Evolutionary conservation across 1,140 invertebrate species (phyloP).

Genomic region (Nephotettix cincticeps): DNA sequence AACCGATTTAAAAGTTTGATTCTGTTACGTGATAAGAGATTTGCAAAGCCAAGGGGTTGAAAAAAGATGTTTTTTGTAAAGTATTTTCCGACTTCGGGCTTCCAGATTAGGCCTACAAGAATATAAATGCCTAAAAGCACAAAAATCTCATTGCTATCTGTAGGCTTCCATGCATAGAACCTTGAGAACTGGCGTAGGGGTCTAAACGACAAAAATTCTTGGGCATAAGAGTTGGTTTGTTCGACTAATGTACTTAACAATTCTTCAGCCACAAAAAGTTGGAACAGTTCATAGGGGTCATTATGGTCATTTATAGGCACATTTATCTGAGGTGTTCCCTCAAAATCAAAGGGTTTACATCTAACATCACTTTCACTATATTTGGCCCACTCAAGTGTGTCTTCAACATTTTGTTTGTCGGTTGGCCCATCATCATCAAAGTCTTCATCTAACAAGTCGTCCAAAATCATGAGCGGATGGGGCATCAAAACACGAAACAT

Average conservation of each 20-base stretch:
- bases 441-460: too few relatives aligned
- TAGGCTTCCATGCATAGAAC: not conserved
- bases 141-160: constrained; percentile 1
- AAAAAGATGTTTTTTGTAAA: constrained; percentile 13
- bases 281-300: not conserved
- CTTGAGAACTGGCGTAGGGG: not conserved
- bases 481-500: too few relatives aligned
- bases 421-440: too few relatives aligned
- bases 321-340: not conserved
- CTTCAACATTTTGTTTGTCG: too few relatives aligned
- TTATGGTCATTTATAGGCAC: not conserved
- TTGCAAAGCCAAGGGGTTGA: too few relatives aligned
- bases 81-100: constrained; percentile 4
- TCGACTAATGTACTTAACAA: not conserved
- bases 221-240: constrained; percentile 21
- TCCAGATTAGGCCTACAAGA: not conserved
- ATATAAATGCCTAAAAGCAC: not conserved
- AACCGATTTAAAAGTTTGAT: too few relatives aligned
- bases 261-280: constrained; percentile 20
- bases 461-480: too few relatives aligned
- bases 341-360: constrained; percentile 7
- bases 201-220: not conserved
- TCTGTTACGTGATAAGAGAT: too few relatives aligned
- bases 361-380: not conserved
- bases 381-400: not conserved